Conservation (phyloP, 2,888 invertebrate species). For the Crossocerus cetratus region DNA sequence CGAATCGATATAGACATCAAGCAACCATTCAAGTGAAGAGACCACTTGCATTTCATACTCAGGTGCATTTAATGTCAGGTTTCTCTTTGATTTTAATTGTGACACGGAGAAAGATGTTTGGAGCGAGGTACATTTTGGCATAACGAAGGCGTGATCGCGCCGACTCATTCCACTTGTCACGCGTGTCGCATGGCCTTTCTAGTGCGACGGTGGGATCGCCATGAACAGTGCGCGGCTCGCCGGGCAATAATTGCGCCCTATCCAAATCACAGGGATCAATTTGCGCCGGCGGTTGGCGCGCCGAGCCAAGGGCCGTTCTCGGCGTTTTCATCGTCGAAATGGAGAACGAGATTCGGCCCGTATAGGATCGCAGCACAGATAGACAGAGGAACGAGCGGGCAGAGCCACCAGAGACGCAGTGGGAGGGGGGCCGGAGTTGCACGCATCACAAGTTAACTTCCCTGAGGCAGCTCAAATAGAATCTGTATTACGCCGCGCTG, state of each 20-base stretch:
- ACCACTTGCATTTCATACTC: no score
- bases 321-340: slow-evolving; percentile 53
- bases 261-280: slow-evolving; percentile 8
- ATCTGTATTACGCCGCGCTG: slow-evolving; percentile 72
- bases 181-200: no score
- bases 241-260: slow-evolving; percentile 7
- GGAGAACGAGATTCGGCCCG: slow-evolving; percentile 55
- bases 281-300: neutral
- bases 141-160: no score
- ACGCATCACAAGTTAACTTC: slow-evolving; percentile 75
- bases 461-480: slow-evolving; percentile 76
- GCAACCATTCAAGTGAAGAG: no score
- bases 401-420: neutral
- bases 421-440: slow-evolving; percentile 41
- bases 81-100: no score
- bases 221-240: neutral
- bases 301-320: slow-evolving; percentile 16
- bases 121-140: no score
- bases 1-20: no score
- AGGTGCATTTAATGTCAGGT: no score
- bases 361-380: slow-evolving; percentile 58
- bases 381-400: slow-evolving; percentile 23
- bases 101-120: no score
- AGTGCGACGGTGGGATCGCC: no score
- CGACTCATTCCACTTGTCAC: no score